phyloP scores from a whole-genome alignment of 2,113 vertebrate species.

The Larimichthys polyactis region DNA sequence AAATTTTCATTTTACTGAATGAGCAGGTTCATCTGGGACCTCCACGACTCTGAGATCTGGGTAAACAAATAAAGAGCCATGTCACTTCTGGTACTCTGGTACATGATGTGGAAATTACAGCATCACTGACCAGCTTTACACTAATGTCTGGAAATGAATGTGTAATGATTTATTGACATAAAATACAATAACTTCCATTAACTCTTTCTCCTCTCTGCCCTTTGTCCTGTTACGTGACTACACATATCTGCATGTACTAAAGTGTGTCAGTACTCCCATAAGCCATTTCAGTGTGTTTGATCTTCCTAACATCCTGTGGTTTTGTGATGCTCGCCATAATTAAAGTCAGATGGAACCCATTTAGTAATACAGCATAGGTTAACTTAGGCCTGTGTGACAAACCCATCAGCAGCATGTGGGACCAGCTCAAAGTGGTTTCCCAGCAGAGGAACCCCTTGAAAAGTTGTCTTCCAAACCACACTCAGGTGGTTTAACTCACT shows the following conservation, averaged over 20 bases:
- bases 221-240: conserved; percentile 20
- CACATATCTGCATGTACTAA: neutral
- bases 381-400: conserved; percentile 59
- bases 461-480: conserved; percentile 60
- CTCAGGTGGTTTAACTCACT: conserved; percentile 77
- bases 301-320: conserved; percentile 53
- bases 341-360: conserved; percentile 59
- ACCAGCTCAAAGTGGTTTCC: conserved; percentile 50
- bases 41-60: conserved; percentile 9
- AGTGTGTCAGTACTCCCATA: conserved; percentile 20
- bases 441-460: conserved; percentile 44
- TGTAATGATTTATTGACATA: conserved; percentile 31
- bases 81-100: neutral
- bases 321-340: conserved; percentile 55
- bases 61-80: conserved; percentile 34
- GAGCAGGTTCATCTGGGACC: conserved; percentile 2
- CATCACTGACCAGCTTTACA: neutral
- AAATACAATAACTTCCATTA: neutral
- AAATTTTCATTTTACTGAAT: neutral
- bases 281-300: conserved; percentile 36
- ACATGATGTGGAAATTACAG: neutral
- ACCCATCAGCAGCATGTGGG: conserved; percentile 48
- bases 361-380: conserved; percentile 45
- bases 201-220: neutral
- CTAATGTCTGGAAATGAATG: conserved; percentile 10